Conservation (phyloP, 1,140 invertebrate species). For the Drosophila parvula region DNA sequence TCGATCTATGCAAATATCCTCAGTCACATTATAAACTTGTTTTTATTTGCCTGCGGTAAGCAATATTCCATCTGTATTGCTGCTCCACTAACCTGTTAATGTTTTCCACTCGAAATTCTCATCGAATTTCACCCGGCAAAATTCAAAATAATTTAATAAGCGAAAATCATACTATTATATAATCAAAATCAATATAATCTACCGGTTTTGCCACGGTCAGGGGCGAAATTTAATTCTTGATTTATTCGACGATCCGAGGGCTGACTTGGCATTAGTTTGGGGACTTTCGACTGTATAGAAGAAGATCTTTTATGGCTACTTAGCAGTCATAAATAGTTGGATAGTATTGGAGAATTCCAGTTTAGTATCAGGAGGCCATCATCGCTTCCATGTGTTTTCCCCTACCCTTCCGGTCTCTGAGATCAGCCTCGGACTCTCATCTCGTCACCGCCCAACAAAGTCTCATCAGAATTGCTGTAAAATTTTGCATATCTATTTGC, state of each 20-base stretch:
- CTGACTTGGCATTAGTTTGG: slow-evolving; percentile 16
- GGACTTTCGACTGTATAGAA: slow-evolving; percentile 14
- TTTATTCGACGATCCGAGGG: slow-evolving; percentile 17
- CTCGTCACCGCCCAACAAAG: slow-evolving; percentile 17
- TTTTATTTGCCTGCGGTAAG: slow-evolving; percentile 8
- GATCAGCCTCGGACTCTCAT: slow-evolving; percentile 18
- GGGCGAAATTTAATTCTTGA: slow-evolving; percentile 41
- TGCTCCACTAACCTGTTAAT: slow-evolving; percentile 55
- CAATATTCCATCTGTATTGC: slow-evolving; percentile 15
- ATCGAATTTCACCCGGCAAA: slow-evolving; percentile 13
- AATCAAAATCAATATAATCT: slow-evolving; percentile 30
- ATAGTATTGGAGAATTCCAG: slow-evolving; percentile 34
- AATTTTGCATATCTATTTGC: slow-evolving; percentile 64
- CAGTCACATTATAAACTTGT: slow-evolving; percentile 17
- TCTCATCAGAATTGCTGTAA: slow-evolving; percentile 53
- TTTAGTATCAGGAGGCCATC: slow-evolving; percentile 33
- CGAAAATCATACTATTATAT: slow-evolving; percentile 26
- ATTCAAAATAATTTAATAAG: slow-evolving; percentile 27
- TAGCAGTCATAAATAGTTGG: slow-evolving; percentile 51
- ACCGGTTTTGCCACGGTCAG: slow-evolving; percentile 40
- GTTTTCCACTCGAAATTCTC: not conserved
- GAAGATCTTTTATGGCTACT: slow-evolving; percentile 53
- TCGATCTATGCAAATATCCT: slow-evolving; percentile 18
- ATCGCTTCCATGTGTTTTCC: slow-evolving; percentile 1
- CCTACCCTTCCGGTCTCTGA: slow-evolving; percentile 19